Conservation (phyloP, 2,888 invertebrate genomes). For the Phengaris arion region DNA sequence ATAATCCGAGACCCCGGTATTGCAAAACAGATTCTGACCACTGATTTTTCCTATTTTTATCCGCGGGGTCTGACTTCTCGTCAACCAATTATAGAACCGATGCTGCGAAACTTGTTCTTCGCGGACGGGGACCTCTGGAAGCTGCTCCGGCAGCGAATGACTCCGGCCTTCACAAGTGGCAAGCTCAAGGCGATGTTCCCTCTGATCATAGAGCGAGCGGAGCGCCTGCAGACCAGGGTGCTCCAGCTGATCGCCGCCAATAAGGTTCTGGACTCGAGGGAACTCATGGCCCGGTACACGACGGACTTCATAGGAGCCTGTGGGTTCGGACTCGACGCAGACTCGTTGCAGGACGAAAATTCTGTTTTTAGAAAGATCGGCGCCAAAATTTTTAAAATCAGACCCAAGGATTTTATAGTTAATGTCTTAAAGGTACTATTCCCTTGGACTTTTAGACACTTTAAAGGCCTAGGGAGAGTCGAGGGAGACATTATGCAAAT, state of each 20-base stretch:
- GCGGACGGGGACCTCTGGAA: constrained; percentile 59
- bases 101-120: constrained; percentile 56
- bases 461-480: constrained; percentile 48
- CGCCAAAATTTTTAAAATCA: constrained; percentile 46
- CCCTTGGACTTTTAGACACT: constrained; percentile 47
- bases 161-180: constrained; percentile 57
- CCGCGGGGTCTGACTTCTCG: constrained; percentile 51
- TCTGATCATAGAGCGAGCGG: constrained; percentile 56
- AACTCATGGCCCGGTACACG: constrained; percentile 63
- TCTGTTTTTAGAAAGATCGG: constrained; percentile 56
- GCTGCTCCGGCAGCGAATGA: constrained; percentile 57
- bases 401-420: constrained; percentile 42
- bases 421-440: constrained; percentile 50
- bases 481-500: constrained; percentile 51
- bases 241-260: constrained; percentile 42
- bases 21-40: constrained; percentile 50
- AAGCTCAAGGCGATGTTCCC: constrained; percentile 62
- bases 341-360: constrained; percentile 53
- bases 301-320: constrained; percentile 63
- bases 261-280: constrained; percentile 51
- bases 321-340: constrained; percentile 58
- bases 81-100: constrained; percentile 49
- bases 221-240: constrained; percentile 47
- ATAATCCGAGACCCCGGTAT: constrained; percentile 57
- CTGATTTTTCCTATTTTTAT: constrained; percentile 55